Evolutionary conservation across 2,888 invertebrate genomes (phyloP).

Genomic region (Mycogona germanica): DNA sequence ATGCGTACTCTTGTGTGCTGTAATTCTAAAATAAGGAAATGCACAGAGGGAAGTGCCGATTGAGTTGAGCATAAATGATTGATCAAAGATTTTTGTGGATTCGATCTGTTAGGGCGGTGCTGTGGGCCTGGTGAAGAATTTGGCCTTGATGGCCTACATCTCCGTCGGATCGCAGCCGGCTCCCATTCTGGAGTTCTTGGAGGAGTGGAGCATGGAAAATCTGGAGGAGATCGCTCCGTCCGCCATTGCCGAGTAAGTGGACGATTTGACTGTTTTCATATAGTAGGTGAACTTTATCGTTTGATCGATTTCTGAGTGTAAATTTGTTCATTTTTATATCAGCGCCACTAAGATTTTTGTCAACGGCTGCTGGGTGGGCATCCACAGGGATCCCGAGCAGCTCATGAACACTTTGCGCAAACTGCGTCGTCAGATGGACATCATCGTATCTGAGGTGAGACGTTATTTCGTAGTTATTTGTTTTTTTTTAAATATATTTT

Average conservation of each 20-base stretch:
- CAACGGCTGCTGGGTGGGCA: slow-evolving; percentile 98
- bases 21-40: too few species aligned
- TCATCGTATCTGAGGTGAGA: slow-evolving; percentile 89
- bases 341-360: slow-evolving; percentile 98
- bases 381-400: slow-evolving; percentile 97
- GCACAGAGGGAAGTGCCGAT: too few species aligned
- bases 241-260: slow-evolving; percentile 71
- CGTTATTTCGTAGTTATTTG: too few species aligned
- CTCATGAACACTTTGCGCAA: slow-evolving; percentile 95
- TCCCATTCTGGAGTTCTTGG: slow-evolving; percentile 99
- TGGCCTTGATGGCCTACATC: slow-evolving; percentile 99
- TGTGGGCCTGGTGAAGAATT: slow-evolving; percentile 89
- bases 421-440: slow-evolving; percentile 97
- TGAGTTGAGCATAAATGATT: too few species aligned
- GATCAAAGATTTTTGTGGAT: too few species aligned
- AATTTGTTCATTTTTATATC: slow-evolving; percentile 21
- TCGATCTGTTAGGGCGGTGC: slow-evolving; percentile 38
- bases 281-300: too few species aligned
- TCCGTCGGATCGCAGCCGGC: slow-evolving; percentile 99
- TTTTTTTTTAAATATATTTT: too few species aligned
- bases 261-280: background rate
- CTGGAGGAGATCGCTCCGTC: slow-evolving; percentile 99
- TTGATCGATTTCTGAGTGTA: too few species aligned
- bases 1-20: too few species aligned
- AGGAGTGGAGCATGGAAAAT: slow-evolving; percentile 99